These are phyloP conservation scores for Acridotheres tristis DNA, from an alignment of 2,797 vertebrate species.

Conservation along the genomic window DNA sequence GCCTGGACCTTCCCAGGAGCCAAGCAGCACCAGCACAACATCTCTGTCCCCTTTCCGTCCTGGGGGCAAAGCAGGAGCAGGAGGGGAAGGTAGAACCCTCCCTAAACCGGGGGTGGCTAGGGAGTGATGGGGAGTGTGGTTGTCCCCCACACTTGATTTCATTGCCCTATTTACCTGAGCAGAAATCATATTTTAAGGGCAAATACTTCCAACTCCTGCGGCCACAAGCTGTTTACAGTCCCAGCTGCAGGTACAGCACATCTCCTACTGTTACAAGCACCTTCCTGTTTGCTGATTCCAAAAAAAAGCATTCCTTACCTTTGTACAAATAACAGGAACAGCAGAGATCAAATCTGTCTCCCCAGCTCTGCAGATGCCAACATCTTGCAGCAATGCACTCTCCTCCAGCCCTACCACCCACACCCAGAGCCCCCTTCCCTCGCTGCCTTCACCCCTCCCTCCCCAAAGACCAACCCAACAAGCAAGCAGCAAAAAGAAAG, in stretches of 20 bases:
- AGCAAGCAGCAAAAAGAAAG: not conserved
- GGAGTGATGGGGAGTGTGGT: not conserved
- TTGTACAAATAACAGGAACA: not conserved
- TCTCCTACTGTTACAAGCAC: not conserved
- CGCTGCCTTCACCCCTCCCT: not conserved
- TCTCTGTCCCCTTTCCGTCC: not conserved
- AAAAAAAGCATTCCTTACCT: not conserved
- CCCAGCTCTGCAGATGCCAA: not conserved
- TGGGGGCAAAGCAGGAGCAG: not conserved
- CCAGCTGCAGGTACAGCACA: not conserved
- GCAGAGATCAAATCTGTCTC: not conserved
- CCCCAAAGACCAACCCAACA: not conserved
- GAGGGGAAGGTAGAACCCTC: not conserved
- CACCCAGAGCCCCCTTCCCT: fast-evolving
- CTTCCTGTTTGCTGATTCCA: not conserved
- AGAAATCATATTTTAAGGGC: not conserved
- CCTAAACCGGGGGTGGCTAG: fast-evolving
- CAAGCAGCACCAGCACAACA: not conserved
- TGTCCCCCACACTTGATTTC: not conserved
- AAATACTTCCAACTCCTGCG: not conserved
- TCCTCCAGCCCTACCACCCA: not conserved
- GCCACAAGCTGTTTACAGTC: not conserved
- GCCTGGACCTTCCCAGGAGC: not conserved
- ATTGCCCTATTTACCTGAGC: not conserved
- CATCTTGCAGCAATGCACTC: not conserved